phyloP scores from a whole-genome alignment of 2,888 invertebrate species.

The Leucoma salicis region DNA sequence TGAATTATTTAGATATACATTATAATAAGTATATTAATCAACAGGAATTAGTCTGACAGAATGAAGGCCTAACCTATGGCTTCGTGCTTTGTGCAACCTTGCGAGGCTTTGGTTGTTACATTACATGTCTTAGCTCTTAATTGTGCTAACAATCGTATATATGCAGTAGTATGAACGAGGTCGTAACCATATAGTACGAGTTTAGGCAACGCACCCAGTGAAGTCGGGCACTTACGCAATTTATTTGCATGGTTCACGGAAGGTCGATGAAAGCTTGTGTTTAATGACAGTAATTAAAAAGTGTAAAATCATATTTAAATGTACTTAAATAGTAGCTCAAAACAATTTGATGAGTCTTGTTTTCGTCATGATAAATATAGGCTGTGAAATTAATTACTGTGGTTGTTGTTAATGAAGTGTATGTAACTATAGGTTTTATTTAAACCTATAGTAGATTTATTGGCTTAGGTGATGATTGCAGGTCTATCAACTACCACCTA shows the following conservation, averaged over 20 bases:
- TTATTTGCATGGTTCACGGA: conserved; percentile 36
- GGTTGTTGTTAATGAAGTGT: too few relatives aligned
- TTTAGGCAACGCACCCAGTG: conserved; percentile 43
- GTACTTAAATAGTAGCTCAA: neutral
- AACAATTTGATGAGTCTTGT: neutral
- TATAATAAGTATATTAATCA: conserved; percentile 5
- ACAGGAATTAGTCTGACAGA: conserved; percentile 18
- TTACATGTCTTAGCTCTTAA: conserved; percentile 48
- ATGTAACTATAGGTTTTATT: neutral
- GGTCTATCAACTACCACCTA: too few relatives aligned
- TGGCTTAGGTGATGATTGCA: too few relatives aligned
- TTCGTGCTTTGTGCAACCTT: conserved; percentile 54
- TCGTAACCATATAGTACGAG: conserved; percentile 44
- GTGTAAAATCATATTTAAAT: neutral
- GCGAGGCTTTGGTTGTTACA: conserved; percentile 51
- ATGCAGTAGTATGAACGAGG: conserved; percentile 48
- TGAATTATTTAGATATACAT: conserved; percentile 5
- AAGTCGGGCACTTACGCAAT: conserved; percentile 45
- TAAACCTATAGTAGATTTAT: too few relatives aligned
- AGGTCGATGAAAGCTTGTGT: conserved; percentile 21
- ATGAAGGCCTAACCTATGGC: conserved; percentile 38
- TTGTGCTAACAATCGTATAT: conserved; percentile 68
- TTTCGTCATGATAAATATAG: neutral
- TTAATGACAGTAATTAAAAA: conserved; percentile 15
- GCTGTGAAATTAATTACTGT: neutral